phyloP scores from a whole-genome alignment of 2,797 vertebrate genomes.

The Siniperca scherzeri region DNA sequence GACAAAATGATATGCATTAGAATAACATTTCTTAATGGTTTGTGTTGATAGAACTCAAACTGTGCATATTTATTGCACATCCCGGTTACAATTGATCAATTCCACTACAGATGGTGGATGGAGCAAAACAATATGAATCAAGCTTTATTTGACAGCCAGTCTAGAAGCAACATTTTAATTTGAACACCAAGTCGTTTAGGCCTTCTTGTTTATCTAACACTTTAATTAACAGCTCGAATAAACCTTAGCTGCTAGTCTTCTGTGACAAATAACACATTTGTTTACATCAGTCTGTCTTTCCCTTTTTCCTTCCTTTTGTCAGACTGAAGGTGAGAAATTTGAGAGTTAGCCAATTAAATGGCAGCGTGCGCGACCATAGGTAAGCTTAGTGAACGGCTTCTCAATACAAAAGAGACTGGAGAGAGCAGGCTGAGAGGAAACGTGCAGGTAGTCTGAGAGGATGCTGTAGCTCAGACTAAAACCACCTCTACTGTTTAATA shows the following conservation, averaged over 20 bases:
- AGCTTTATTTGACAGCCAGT: slow-evolving; percentile 34
- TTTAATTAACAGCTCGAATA: slow-evolving; percentile 75
- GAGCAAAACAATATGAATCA: slow-evolving; percentile 54
- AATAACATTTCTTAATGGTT: slow-evolving; percentile 17
- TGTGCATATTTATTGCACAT: slow-evolving; percentile 31
- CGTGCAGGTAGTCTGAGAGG: slow-evolving; percentile 37
- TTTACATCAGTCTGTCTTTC: slow-evolving; percentile 45
- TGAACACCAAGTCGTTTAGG: slow-evolving; percentile 38
- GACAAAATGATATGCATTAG: neutral
- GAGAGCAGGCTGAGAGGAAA: slow-evolving; percentile 5
- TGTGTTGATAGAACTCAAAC: slow-evolving; percentile 28
- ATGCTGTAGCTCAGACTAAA: slow-evolving; percentile 29
- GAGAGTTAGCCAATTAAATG: slow-evolving; percentile 63
- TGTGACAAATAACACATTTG: slow-evolving; percentile 61
- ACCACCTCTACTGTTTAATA: slow-evolving; percentile 2
- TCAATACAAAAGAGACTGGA: slow-evolving; percentile 32
- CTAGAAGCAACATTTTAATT: slow-evolving; percentile 45
- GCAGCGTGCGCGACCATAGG: slow-evolving; percentile 38
- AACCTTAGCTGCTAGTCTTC: slow-evolving; percentile 58
- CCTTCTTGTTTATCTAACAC: slow-evolving; percentile 70
- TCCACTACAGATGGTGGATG: slow-evolving; percentile 38
- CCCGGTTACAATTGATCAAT: slow-evolving; percentile 39
- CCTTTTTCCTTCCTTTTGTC: slow-evolving; percentile 40
- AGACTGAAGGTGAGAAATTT: slow-evolving; percentile 60
- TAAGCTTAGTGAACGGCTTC: slow-evolving; percentile 56